phyloP scores from a whole-genome alignment of 53 echinoderm and acorn worm genomes.

The Stichopus horrens region DNA sequence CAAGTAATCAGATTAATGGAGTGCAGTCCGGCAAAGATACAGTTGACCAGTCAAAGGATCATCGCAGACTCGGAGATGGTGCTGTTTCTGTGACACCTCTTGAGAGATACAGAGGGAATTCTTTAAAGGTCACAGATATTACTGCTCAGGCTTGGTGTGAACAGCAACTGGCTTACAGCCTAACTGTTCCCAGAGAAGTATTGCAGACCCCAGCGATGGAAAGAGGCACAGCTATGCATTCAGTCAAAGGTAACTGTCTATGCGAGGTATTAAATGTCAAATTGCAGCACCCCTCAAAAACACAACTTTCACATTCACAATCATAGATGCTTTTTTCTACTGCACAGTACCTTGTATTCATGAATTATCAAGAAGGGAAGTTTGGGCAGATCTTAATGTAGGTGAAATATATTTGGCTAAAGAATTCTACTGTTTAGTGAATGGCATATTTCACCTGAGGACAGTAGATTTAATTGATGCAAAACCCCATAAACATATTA shows the following conservation, averaged over 20 bases:
- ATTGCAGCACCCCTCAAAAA: too few relatives aligned
- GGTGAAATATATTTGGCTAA: too few relatives aligned
- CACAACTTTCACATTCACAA: too few relatives aligned
- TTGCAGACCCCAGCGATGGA: constrained; percentile 60
- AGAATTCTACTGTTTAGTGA: too few relatives aligned
- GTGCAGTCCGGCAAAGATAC: not conserved
- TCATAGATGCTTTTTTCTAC: too few relatives aligned
- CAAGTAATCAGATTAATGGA: not conserved
- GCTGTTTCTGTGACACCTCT: constrained; percentile 40
- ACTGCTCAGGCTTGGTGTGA: constrained; percentile 92
- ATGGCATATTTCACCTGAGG: too few relatives aligned
- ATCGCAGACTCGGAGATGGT: not conserved
- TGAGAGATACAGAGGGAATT: constrained; percentile 51
- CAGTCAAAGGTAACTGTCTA: constrained; percentile 61
- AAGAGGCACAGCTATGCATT: constrained; percentile 71
- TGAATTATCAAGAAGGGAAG: too few relatives aligned
- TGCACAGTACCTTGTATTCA: too few relatives aligned
- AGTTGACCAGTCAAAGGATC: not conserved
- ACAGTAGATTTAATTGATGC: too few relatives aligned
- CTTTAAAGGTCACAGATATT: constrained; percentile 75
- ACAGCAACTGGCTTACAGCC: constrained; percentile 80
- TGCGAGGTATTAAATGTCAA: too few relatives aligned
- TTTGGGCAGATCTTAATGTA: too few relatives aligned
- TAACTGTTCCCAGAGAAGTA: constrained; percentile 50
- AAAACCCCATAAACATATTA: too few relatives aligned